Conservation (phyloP, 2,797 vertebrate species). For the Crotalus adamanteus region DNA sequence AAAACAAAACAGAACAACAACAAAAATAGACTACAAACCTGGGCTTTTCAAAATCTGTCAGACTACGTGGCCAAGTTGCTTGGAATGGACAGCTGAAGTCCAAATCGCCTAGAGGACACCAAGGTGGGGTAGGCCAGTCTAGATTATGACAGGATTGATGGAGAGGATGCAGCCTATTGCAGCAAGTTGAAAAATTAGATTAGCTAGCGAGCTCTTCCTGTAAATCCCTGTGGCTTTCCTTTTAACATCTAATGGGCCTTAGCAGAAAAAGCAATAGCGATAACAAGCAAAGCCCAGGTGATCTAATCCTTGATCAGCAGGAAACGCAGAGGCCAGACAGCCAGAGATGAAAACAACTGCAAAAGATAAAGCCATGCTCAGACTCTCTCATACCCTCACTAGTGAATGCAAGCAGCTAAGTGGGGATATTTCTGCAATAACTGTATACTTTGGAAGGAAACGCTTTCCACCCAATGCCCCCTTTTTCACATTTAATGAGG, state of each 20-base stretch:
- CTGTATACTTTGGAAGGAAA: neutral
- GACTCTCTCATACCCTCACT: neutral
- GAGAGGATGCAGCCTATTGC: neutral
- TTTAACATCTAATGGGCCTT: constrained; percentile 17
- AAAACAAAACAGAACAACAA: neutral
- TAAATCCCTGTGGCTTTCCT: neutral
- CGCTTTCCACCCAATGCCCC: neutral
- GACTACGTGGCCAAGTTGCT: neutral
- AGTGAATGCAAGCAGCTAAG: neutral
- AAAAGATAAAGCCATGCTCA: constrained; percentile 3
- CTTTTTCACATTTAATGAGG: neutral
- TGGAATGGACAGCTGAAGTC: neutral
- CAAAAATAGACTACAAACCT: neutral
- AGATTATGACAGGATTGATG: neutral
- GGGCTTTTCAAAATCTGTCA: neutral
- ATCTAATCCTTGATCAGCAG: neutral
- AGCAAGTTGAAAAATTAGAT: neutral
- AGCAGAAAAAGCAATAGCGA: neutral
- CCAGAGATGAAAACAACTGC: constrained; percentile 8
- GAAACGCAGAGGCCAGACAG: neutral
- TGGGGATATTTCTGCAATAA: too few species aligned
- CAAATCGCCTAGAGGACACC: neutral
- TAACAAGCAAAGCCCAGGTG: neutral
- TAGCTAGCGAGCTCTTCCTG: neutral
- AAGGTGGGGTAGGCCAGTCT: neutral